phyloP scores from a whole-genome alignment of 2,888 invertebrate genomes.

The Diabrotica balteata region DNA sequence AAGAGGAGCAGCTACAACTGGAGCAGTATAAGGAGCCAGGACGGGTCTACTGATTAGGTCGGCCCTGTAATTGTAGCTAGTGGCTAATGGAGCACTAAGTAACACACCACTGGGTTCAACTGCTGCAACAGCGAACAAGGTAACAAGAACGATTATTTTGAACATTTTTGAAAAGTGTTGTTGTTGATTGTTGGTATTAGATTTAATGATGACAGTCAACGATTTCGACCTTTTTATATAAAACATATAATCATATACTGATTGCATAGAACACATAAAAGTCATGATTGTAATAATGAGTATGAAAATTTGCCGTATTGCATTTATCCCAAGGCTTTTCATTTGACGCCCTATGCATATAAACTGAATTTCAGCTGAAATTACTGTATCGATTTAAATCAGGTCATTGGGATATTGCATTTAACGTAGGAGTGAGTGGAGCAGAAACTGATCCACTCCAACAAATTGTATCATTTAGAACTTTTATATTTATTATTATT shows the following conservation, averaged over 20 bases:
- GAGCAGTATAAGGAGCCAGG: background rate
- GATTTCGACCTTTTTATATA: background rate
- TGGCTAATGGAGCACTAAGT: background rate
- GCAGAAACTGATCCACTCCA: too few relatives aligned
- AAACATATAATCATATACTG: background rate
- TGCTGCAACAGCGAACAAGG: background rate
- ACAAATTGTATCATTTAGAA: too few relatives aligned
- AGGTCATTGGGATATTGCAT: background rate
- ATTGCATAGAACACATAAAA: background rate
- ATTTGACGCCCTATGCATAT: background rate
- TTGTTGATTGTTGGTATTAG: too few relatives aligned
- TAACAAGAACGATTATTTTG: background rate
- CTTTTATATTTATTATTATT: too few relatives aligned
- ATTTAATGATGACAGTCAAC: background rate
- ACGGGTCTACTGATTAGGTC: background rate
- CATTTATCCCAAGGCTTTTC: background rate
- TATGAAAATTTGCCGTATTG: background rate
- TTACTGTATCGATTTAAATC: conserved; percentile 1
- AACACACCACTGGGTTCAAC: conserved; percentile 4
- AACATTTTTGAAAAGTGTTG: background rate
- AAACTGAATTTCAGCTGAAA: background rate
- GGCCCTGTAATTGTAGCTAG: conserved; percentile 1
- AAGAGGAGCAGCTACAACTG: conserved; percentile 5
- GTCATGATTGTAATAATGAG: conserved; percentile 3
- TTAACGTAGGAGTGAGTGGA: too few relatives aligned